Conservation (phyloP, 2,113 vertebrate species). For the Colaptes auratus region DNA sequence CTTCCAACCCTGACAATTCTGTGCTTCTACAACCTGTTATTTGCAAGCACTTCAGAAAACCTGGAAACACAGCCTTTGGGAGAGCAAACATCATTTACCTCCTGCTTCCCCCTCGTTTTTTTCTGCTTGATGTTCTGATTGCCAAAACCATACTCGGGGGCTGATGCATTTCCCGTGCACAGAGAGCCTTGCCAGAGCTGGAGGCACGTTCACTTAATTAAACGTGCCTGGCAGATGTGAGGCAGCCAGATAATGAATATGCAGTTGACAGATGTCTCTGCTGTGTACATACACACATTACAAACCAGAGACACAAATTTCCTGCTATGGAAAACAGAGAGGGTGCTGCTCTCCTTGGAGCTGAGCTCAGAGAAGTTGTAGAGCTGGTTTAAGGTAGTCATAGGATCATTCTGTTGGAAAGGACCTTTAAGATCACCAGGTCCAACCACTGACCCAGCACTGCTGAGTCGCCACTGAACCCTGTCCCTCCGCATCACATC, state of each 20-base stretch:
- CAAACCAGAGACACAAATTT: background rate
- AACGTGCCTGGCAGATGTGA: slow-evolving; percentile 36
- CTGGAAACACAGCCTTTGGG: background rate
- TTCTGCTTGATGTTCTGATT: background rate
- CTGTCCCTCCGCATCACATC: no score
- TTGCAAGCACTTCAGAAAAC: background rate
- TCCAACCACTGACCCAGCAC: no score
- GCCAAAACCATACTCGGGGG: background rate
- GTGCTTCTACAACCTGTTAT: background rate
- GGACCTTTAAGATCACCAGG: no score
- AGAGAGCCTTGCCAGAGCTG: background rate
- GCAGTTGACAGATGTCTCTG: slow-evolving; percentile 3
- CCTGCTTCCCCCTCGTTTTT: background rate
- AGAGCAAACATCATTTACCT: background rate
- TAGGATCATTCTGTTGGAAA: no score
- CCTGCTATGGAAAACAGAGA: background rate
- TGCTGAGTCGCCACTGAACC: no score
- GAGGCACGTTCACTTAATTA: background rate
- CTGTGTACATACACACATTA: background rate
- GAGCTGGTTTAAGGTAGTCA: background rate
- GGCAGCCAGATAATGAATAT: background rate
- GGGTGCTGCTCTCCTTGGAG: background rate
- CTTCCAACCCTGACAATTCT: no score
- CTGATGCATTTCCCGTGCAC: background rate
- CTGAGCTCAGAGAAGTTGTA: background rate